Base-by-base conservation (phyloP, 2,888 invertebrate genomes). In the Drosophila neoperkinsi region DNA sequence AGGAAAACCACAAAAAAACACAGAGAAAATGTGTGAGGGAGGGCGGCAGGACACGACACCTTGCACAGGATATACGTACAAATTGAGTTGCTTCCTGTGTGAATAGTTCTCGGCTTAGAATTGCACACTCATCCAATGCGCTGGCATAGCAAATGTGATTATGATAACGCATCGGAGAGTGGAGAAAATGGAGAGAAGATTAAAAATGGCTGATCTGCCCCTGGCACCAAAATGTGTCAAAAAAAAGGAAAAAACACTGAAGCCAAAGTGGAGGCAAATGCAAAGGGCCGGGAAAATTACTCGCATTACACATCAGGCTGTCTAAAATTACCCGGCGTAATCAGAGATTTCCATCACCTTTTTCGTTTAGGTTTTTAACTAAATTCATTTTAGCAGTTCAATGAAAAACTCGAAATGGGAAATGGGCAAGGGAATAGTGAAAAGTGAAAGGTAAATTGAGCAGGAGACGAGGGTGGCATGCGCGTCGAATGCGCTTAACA, bases 271-370 rank as follows among this genome's bases (percentile, higher is more conserved):
- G 46, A 28, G 46, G 46, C 46, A 53, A 25, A 28, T n/a, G 55
- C 28, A 41, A 34, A 16, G 53, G 13, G 49, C 63, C 52, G 52
- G 74, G 61, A 56, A 69, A 60, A 65, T 66, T 64, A 71, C 79
- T 87, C 87, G 62, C 74, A 82, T 88, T 90, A 79, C 88, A 84
- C 63, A 57, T 18, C 56, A 66, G 57, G 61, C 65, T 55, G 77
- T 77, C 72, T 87, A 82, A 72, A 85, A 85, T 88, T 85, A 85
- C 85, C 60, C 71, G 57, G 63, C 5, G 87, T 86, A 87, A 87
- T 87, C 76, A 81, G 88, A 87, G 88, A 87, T 88, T 87, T 86
- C 86, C 86, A 84, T 82, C 88, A 88, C 86, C 88, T 88, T 84
- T 79, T 77, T 71, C 62, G 38, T 60, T 36, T 36, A 43, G 67